phyloP scores from a whole-genome alignment of 2,888 invertebrate genomes.

The Drosophila robusta region DNA sequence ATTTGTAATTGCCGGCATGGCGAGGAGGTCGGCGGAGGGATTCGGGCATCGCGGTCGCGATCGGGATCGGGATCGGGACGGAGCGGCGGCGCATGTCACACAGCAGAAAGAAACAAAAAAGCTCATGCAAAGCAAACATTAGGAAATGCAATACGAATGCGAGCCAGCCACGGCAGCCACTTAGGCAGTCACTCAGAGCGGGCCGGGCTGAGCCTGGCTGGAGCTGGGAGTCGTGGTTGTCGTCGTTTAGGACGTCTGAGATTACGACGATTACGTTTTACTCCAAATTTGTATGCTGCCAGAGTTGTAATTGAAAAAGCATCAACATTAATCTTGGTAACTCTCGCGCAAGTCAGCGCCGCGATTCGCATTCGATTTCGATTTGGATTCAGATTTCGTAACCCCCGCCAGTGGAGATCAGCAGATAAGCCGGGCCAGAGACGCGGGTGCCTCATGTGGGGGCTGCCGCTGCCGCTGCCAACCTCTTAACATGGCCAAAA shows the following conservation, averaged over 20 bases:
- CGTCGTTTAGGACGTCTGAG: conserved; percentile 80
- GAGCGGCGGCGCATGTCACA: conserved; percentile 76
- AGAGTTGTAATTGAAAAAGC: conserved; percentile 84
- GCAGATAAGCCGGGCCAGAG: conserved; percentile 48
- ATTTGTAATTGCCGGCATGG: conserved; percentile 70
- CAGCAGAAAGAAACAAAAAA: conserved; percentile 33
- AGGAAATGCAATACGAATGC: conserved; percentile 81
- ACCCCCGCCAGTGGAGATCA: conserved; percentile 39
- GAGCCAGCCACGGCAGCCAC: conserved; percentile 70
- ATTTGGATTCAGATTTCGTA: conserved; percentile 68
- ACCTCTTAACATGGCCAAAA: conserved; percentile 49
- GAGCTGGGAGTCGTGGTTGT: conserved; percentile 52
- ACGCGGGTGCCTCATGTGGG: conserved; percentile 55
- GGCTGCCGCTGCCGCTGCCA: conserved; percentile 35
- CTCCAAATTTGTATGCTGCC: conserved; percentile 82
- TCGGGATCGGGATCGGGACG: too few species aligned
- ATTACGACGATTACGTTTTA: conserved; percentile 82
- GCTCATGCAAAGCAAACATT: conserved; percentile 81
- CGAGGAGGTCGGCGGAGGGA: conserved; percentile 19
- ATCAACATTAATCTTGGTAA: conserved; percentile 84
- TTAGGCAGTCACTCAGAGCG: conserved; percentile 74
- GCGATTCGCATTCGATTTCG: conserved; percentile 64
- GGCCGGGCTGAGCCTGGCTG: conserved; percentile 32
- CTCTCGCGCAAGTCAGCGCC: conserved; percentile 58
- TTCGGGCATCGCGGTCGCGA: too few species aligned